phyloP scores from a whole-genome alignment of 2,888 invertebrate species.

The Conchocele bisecta region DNA sequence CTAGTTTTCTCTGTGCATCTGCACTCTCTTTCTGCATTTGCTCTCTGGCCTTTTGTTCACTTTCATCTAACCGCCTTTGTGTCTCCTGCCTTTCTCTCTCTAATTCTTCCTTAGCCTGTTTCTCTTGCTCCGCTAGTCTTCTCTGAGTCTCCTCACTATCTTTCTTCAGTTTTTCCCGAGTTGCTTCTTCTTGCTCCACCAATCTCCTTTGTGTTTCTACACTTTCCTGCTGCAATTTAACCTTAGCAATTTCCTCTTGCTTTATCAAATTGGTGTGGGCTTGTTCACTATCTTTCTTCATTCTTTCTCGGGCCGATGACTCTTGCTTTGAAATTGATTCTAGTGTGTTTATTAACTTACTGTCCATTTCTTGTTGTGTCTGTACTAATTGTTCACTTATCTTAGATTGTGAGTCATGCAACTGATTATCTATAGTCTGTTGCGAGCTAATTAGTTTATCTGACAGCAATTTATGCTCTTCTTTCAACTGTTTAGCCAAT shows the following conservation, averaged over 20 bases:
- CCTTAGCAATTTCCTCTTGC: constrained; percentile 43
- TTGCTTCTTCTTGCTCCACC: constrained; percentile 40
- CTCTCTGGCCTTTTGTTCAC: constrained; percentile 28
- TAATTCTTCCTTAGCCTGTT: constrained; percentile 32
- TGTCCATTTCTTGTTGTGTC: constrained; percentile 50
- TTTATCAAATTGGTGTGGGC: constrained; percentile 39
- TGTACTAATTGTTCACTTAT: constrained; percentile 52
- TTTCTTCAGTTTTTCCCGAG: constrained; percentile 47
- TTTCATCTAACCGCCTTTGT: constrained; percentile 44
- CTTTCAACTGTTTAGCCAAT: constrained; percentile 42
- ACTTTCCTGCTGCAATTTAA: constrained; percentile 47
- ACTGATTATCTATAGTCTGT: constrained; percentile 45
- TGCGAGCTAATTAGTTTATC: constrained; percentile 37
- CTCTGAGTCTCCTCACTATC: constrained; percentile 47
- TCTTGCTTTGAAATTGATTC: constrained; percentile 51
- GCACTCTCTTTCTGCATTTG: constrained; percentile 46
- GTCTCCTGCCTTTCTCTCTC: constrained; percentile 43
- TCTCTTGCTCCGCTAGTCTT: constrained; percentile 52
- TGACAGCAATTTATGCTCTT: constrained; percentile 43
- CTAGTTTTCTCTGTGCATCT: constrained; percentile 28
- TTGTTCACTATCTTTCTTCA: constrained; percentile 50
- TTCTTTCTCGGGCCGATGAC: constrained; percentile 34
- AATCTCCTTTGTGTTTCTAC: constrained; percentile 50
- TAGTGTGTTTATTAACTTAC: constrained; percentile 33
- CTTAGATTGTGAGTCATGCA: constrained; percentile 41